These are phyloP conservation scores for Rhyzopertha dominica DNA, from an alignment of 1,140 invertebrate genomes.

Conservation along the genomic window DNA sequence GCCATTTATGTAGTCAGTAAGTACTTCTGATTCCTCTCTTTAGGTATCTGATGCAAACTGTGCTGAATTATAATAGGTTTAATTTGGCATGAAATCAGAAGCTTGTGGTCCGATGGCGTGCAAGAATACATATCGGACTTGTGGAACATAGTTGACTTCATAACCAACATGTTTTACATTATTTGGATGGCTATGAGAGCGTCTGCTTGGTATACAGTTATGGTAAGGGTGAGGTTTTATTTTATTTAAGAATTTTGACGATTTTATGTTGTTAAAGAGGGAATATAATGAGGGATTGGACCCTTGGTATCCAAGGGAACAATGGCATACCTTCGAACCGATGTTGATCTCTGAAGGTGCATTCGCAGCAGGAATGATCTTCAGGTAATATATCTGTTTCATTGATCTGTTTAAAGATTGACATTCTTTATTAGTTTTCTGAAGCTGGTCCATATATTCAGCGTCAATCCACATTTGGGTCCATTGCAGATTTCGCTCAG, in stretches of 20 bases:
- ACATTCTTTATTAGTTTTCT: conserved; percentile 56
- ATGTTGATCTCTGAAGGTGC: conserved; percentile 91
- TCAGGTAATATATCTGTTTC: conserved; percentile 52
- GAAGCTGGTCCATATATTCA: conserved; percentile 86
- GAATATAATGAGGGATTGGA: conserved; percentile 67
- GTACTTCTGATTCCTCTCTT: too few relatives aligned
- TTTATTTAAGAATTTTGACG: too few relatives aligned
- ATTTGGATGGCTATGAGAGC: conserved; percentile 80
- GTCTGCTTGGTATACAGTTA: conserved; percentile 70
- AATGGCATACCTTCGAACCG: conserved; percentile 91
- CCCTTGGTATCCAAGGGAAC: conserved; percentile 76
- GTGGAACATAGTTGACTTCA: conserved; percentile 97
- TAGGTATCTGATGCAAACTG: too few relatives aligned
- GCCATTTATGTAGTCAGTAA: conserved; percentile 79
- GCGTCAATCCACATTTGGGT: conserved; percentile 85
- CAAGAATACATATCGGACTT: conserved; percentile 86
- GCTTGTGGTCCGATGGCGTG: conserved; percentile 84
- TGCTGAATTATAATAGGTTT: conserved; percentile 59
- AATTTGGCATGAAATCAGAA: conserved; percentile 82
- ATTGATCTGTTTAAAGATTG: background rate
- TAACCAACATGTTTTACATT: conserved; percentile 90
- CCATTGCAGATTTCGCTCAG: conserved; percentile 81
- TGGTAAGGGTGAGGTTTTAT: conserved; percentile 51
- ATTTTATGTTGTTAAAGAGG: conserved; percentile 50
- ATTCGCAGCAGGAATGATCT: conserved; percentile 92